These are phyloP conservation scores for Notospermus geniculatus DNA, from an alignment of 1,140 invertebrate genomes.

Conservation along the genomic window DNA sequence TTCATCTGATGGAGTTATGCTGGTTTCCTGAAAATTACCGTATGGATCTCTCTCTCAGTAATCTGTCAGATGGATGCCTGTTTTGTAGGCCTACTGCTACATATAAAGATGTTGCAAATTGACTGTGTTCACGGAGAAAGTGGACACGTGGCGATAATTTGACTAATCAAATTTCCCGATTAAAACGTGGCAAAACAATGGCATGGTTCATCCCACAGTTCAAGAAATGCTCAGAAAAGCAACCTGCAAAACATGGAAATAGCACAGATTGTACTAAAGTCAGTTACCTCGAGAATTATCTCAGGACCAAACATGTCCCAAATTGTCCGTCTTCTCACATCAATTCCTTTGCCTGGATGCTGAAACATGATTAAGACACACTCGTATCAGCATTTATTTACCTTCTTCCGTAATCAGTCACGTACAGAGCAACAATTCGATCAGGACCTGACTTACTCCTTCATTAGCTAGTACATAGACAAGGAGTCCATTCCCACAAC, in stretches of 20 bases:
- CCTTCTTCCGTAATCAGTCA: background rate
- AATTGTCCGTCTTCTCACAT: slow-evolving; percentile 84
- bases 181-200: no score
- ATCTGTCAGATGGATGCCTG: no score
- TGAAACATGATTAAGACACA: slow-evolving; percentile 21
- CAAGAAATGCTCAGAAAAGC: background rate
- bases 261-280: no score
- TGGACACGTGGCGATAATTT: no score
- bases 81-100: no score
- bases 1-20: slow-evolving; percentile 70
- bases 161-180: no score
- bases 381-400: slow-evolving; percentile 4
- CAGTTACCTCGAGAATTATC: slow-evolving; percentile 39
- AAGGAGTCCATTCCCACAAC: slow-evolving; percentile 95
- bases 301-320: slow-evolving; percentile 68
- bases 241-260: slow-evolving; percentile 8
- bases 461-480: slow-evolving; percentile 83
- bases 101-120: no score
- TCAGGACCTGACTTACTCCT: slow-evolving; percentile 60
- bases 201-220: no score
- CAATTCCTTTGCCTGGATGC: slow-evolving; percentile 78
- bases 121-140: slow-evolving; percentile 2
- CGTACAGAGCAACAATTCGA: background rate
- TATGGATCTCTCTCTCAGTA: slow-evolving; percentile 5
- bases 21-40: slow-evolving; percentile 45